Evolutionary conservation across 2,113 vertebrate genomes (phyloP).

Genomic region (Epinephelus moara): DNA sequence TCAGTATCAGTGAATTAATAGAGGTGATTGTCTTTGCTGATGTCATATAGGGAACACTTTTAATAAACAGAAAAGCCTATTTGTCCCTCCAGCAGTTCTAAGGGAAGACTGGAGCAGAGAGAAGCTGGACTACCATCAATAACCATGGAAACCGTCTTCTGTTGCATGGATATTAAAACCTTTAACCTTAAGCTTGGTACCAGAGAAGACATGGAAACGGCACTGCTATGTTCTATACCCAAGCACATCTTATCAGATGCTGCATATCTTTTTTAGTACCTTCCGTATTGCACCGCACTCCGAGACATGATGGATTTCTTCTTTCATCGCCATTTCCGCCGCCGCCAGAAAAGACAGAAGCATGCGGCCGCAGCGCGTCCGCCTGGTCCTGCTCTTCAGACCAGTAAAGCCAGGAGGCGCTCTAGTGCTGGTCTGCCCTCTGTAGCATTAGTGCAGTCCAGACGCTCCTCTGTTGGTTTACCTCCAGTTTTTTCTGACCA

Average conservation of each 20-base stretch:
- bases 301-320: constrained; percentile 88
- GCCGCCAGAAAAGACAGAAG: constrained; percentile 65
- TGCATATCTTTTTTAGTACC: background rate
- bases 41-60: constrained; percentile 5
- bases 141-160: background rate
- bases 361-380: constrained; percentile 50
- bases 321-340: constrained; percentile 89
- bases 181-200: background rate
- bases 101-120: constrained; percentile 4
- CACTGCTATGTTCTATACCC: background rate
- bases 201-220: background rate
- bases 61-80: constrained; percentile 36
- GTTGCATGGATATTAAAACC: background rate
- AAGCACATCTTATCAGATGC: background rate
- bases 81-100: constrained; percentile 43
- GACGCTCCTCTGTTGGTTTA: constrained; percentile 86
- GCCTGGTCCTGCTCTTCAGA: constrained; percentile 78
- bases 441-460: constrained; percentile 77
- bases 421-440: constrained; percentile 90
- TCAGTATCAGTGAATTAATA: background rate
- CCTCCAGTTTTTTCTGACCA: constrained; percentile 79
- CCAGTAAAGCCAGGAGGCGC: constrained; percentile 89
- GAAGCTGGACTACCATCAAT: constrained; percentile 12
- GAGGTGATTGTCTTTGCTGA: constrained; percentile 12
- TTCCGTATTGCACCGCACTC: constrained; percentile 6